Conservation (phyloP, 2,797 vertebrate genomes). For the Helicolenus hilgendorfi region DNA sequence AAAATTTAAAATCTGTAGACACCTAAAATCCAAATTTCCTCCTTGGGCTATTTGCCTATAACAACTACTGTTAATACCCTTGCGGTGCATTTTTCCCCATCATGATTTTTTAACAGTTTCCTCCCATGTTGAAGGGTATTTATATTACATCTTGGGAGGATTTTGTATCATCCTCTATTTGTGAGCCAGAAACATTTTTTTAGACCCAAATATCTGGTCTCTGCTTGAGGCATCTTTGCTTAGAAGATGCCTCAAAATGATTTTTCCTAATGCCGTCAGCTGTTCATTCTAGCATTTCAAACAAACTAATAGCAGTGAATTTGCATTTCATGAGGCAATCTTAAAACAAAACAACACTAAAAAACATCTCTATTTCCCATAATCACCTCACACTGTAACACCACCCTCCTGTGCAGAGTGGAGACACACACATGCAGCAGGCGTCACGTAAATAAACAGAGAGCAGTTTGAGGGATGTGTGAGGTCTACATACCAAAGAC, state of each 20-base stretch:
- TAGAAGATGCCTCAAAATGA: neutral
- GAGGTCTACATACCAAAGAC: conserved; percentile 95
- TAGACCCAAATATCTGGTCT: conserved; percentile 2
- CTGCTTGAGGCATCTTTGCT: neutral
- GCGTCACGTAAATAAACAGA: conserved; percentile 35
- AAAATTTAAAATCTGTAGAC: neutral
- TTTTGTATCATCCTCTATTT: neutral
- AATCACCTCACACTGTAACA: neutral
- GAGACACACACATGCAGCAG: conserved; percentile 22
- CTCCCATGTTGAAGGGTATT: neutral
- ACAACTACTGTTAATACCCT: neutral
- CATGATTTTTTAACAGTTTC: neutral
- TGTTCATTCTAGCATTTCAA: conserved; percentile 4
- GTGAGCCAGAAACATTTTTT: conserved; percentile 10
- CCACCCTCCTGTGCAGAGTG: conserved; percentile 4
- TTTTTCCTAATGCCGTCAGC: neutral
- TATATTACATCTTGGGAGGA: neutral
- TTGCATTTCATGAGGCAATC: neutral
- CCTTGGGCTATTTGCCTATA: neutral
- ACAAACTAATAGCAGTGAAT: neutral
- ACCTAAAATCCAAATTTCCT: neutral
- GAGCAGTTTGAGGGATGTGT: conserved; percentile 49
- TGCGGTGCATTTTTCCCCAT: neutral
- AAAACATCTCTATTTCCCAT: neutral
- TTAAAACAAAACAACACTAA: neutral